Conservation (phyloP, 2,888 invertebrate species). For the Lithophane leautieri region DNA sequence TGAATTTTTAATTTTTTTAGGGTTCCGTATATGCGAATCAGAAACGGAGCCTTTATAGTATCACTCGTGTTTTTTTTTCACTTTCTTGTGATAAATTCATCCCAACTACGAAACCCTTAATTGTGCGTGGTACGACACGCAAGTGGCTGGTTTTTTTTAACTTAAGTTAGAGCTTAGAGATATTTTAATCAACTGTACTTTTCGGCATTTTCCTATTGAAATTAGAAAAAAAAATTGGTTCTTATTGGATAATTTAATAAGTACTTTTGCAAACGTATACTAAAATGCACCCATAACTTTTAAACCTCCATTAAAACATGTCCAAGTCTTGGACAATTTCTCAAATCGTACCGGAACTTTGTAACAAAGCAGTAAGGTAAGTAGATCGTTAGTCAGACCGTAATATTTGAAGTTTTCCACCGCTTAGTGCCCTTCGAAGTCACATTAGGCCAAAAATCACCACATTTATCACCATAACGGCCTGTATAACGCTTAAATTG, state of each 20-base stretch:
- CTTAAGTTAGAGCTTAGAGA: not conserved
- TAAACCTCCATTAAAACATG: not conserved
- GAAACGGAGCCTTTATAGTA: not conserved
- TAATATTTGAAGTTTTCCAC: constrained; percentile 60
- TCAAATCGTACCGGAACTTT: constrained; percentile 27
- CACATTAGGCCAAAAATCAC: constrained; percentile 67
- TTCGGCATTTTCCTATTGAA: not conserved
- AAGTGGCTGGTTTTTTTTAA: not conserved
- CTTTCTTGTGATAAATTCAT: not conserved
- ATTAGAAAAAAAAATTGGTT: not conserved
- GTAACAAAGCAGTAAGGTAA: constrained; percentile 54
- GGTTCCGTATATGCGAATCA: not conserved
- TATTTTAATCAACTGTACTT: not conserved
- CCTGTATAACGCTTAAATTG: constrained; percentile 41
- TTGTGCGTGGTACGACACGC: no score
- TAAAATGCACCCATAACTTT: not conserved
- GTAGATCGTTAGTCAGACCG: constrained; percentile 58
- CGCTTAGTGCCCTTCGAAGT: constrained; percentile 65
- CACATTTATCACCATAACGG: constrained; percentile 55
- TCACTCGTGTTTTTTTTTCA: not conserved
- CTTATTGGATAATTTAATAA: not conserved
- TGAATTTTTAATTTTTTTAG: not conserved
- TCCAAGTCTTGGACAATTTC: not conserved
- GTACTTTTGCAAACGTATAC: not conserved
- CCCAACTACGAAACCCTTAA: no score